phyloP scores from a whole-genome alignment of 2,113 vertebrate species.

The Hemibagrus wyckioides region DNA sequence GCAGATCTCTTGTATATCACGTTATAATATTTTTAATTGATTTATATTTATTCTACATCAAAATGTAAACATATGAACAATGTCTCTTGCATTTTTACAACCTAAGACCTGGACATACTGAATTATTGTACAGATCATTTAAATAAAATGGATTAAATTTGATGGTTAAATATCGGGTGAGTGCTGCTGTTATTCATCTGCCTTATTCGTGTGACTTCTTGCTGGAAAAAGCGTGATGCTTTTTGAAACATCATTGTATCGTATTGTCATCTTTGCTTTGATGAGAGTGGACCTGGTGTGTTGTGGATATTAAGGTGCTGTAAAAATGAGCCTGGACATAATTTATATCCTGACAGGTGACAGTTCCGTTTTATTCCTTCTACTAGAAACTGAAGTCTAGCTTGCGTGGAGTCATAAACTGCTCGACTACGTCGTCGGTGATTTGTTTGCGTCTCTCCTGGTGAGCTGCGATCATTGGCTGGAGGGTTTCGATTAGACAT shows the following conservation, averaged over 20 bases:
- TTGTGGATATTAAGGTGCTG: background rate
- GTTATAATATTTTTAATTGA: background rate
- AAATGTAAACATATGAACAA: background rate
- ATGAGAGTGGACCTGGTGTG: background rate
- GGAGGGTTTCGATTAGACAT: slow-evolving; percentile 85
- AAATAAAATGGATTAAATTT: background rate
- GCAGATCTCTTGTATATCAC: background rate
- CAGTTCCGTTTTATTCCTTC: background rate
- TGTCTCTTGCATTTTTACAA: background rate
- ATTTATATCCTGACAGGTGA: background rate
- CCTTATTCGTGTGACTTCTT: background rate
- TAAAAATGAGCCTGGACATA: background rate
- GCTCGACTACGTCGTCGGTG: slow-evolving; percentile 81
- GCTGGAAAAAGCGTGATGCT: background rate
- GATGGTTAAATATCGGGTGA: background rate
- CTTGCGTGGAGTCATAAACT: slow-evolving; percentile 92
- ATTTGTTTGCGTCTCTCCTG: slow-evolving; percentile 88
- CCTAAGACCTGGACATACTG: background rate
- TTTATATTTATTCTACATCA: background rate
- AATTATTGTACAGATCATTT: background rate
- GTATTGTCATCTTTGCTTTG: background rate
- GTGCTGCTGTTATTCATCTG: background rate
- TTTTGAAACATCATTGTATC: too few species aligned
- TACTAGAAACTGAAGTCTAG: slow-evolving; percentile 81
- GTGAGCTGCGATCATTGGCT: slow-evolving; percentile 88